Evolutionary conservation across 2,113 vertebrate genomes (phyloP), one percentile per base, ranked within the genome.

Genomic region (Coregonus clupeaformis): DNA sequence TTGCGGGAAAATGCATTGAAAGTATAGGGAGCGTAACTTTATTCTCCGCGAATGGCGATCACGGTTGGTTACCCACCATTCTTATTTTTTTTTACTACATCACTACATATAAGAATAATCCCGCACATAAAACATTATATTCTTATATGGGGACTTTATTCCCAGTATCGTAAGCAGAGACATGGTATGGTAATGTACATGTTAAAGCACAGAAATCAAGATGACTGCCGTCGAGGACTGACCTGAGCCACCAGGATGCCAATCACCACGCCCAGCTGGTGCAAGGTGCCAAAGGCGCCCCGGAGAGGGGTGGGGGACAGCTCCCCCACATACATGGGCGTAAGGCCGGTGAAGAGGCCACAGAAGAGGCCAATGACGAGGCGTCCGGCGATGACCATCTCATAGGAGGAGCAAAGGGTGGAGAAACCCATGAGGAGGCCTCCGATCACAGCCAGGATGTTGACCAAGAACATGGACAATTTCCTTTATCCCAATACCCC

Each of bases 221-320:
- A 30, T 32, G 25, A n/a, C 64, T 66, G 29, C 25, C 16, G 2
- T 24, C 64, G 64, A 18, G 13, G 12, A 47, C 73, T 47, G n/a
- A 98, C 98, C 96, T 99, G 97, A 25, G 97, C 96, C 32, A 99
- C 91, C 65, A 99, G 91, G 85, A 99, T 99, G 71, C 98, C 97
- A 24, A 98, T 62, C 22, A 99, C 98, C 14, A 99, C 96, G 1
- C 96, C 97, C 49, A 99, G 94, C 93, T 99, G 97, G 87, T 98
- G 95, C 18, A 99, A 93, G 0, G 98, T 97, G 5, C 97, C 97
- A 1, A 99, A 97, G 27, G 98, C 97, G 2, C 98, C 97, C 0
- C 97, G 91, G 0, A 97, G 86, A 0, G 91, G 87, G 0, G 96
- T 99, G 3, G 98, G 98, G 0, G 98, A 96, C 52, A 99, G 82